Base-by-base conservation (phyloP, 2,113 vertebrate species). In the Ctenodactylus gundi region DNA sequence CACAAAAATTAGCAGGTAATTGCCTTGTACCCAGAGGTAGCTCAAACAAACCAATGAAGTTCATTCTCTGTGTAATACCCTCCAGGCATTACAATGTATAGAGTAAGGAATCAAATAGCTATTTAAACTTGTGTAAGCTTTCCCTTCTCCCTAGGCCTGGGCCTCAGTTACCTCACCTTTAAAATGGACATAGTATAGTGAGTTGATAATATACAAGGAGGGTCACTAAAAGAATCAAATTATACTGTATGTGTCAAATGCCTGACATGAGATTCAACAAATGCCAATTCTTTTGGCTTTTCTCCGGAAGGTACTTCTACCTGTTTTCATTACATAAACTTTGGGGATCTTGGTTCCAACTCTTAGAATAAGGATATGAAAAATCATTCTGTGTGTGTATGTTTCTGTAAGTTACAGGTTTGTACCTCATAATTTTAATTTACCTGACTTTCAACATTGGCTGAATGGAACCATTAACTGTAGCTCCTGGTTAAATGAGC, bases 401-500 rank as follows among this genome's bases (percentile, higher is more conserved):
- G 1, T 51, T 15, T 17, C 7, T 81, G 88, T 64, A 90, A 72
- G 70, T 75, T 85, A 68, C 34, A 80, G 7, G 5, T 81, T 62
- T 86, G 29, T 2, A 12, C 29, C 70, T 84, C 64, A 27, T 13
- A 64, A 65, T 88, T 85, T 72, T 91, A 41, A 60, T 46, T n/a
- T 80, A 46, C 25, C 44, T 67, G 25, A 67, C 65, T 94, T 85
- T 75, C 34, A 15, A 67, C 6, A 23, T 68, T 95, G 57, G 7
- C 49, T 62, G 4, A 86, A 31, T 31, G 23, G 34, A 75, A 72
- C 25, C 34, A 46, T 20, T 88, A 80, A 46, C 25, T 41, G 2
- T 31, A 67, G 17, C 65, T 89, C 55, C 80, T 67, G 15, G 21
- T 73, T 62, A 76, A 89, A 86, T 65, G 76, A 97, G 77, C n/a